Conservation (phyloP, 2,888 invertebrate genomes). For the Luperina testacea region DNA sequence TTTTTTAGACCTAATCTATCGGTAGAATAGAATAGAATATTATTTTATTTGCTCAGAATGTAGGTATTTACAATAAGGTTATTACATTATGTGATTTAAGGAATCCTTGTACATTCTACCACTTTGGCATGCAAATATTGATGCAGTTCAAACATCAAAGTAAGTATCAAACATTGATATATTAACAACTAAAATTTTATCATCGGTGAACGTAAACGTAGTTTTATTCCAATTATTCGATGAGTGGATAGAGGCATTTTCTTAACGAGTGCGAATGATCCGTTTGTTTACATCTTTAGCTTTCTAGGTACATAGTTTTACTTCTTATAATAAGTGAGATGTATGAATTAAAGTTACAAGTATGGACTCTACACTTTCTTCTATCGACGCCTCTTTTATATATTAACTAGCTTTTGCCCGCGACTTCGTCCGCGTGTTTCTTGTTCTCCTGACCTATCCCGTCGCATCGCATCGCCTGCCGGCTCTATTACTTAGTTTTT, state of each 20-base stretch:
- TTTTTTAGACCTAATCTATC: conserved; percentile 65
- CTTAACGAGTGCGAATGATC: conserved; percentile 61
- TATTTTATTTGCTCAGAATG: too few relatives aligned
- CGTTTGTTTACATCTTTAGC: conserved; percentile 48
- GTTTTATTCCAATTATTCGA: conserved; percentile 70
- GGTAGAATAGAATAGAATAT: too few relatives aligned
- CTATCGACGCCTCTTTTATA: conserved; percentile 7
- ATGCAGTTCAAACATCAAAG: too few relatives aligned
- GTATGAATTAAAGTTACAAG: conserved; percentile 37
- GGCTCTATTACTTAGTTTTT: not conserved
- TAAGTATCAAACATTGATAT: too few relatives aligned
- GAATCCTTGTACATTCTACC: too few relatives aligned
- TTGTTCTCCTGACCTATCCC: not conserved
- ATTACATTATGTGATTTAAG: too few relatives aligned
- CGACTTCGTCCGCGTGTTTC: not conserved
- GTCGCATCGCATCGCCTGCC: not conserved
- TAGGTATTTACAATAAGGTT: too few relatives aligned
- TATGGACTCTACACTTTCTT: not conserved
- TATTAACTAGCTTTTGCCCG: not conserved
- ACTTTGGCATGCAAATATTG: too few relatives aligned
- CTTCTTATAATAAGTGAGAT: conserved; percentile 49
- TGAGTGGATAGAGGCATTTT: conserved; percentile 65
- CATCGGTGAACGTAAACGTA: conserved; percentile 64
- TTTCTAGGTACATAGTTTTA: conserved; percentile 38
- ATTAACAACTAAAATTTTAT: too few relatives aligned